phyloP scores from a whole-genome alignment of 2,797 vertebrate genomes.

The Hoplostethus atlanticus region DNA sequence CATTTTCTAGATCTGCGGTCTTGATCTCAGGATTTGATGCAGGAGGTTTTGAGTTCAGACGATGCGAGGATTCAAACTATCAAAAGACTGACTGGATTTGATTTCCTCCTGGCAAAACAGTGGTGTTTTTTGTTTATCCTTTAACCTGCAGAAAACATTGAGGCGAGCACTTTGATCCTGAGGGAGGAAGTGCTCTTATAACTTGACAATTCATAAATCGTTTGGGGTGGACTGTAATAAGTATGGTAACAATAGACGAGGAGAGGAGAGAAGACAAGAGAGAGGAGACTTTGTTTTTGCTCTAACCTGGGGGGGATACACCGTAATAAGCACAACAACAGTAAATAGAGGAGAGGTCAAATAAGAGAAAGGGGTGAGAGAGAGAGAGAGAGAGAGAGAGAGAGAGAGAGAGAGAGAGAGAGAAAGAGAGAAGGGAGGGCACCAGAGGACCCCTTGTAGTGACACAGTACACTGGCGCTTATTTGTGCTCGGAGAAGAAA shows the following conservation, averaged over 20 bases:
- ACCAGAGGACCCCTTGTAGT: conserved; percentile 2
- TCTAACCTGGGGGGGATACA: background rate
- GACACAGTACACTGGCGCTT: background rate
- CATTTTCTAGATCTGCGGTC: background rate
- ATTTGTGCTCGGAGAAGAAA: background rate
- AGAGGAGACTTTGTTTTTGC: background rate
- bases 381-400: conserved; percentile 6
- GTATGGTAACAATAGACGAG: background rate
- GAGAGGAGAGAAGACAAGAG: background rate
- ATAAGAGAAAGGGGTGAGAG: background rate
- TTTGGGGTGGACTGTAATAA: background rate
- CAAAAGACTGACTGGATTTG: background rate
- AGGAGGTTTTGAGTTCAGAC: background rate
- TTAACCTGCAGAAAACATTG: too few species aligned
- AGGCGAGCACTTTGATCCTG: background rate
- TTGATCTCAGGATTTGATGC: background rate
- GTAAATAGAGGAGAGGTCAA: background rate
- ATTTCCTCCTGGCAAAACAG: background rate
- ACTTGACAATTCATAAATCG: too few species aligned
- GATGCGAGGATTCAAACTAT: background rate
- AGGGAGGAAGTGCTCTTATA: too few species aligned
- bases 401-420: conserved; percentile 16
- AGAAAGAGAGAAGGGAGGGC: background rate
- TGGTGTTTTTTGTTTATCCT: background rate
- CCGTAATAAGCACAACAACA: background rate